phyloP scores from a whole-genome alignment of 1,140 invertebrate genomes.

The Heliconius himera region DNA sequence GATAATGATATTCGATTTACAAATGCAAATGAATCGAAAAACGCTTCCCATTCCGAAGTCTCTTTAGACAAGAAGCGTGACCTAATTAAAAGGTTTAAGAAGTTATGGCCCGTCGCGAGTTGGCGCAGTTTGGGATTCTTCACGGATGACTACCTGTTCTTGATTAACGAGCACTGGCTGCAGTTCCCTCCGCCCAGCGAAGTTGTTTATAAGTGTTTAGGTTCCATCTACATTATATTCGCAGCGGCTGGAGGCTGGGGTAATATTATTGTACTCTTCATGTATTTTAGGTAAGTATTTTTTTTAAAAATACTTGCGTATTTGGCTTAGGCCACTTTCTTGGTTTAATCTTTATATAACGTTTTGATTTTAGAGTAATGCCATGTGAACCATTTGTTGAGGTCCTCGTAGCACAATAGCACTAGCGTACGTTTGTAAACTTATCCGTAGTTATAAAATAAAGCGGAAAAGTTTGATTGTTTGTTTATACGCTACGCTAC shows the following conservation, averaged over 20 bases:
- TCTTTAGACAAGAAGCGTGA: conserved; percentile 41
- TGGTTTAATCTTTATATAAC: no score
- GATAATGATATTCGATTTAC: conserved; percentile 19
- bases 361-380: no score
- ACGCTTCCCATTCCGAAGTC: conserved; percentile 42
- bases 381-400: no score
- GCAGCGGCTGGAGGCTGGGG: conserved; percentile 84
- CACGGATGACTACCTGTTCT: conserved; percentile 81
- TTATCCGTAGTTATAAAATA: no score
- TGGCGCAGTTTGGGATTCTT: conserved; percentile 82
- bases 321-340: background rate
- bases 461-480: no score
- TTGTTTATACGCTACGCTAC: no score
- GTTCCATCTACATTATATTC: conserved; percentile 83
- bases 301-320: background rate
- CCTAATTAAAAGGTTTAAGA: conserved; percentile 65
- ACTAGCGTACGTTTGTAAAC: no score
- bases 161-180: conserved; percentile 86
- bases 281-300: conserved; percentile 84
- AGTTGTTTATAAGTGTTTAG: conserved; percentile 82
- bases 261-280: conserved; percentile 85
- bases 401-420: no score
- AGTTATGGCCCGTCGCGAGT: conserved; percentile 74
- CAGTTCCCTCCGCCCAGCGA: conserved; percentile 83
- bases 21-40: conserved; percentile 36